Conservation (phyloP, 2,888 invertebrate species). For the Drosophila demipolita region DNA sequence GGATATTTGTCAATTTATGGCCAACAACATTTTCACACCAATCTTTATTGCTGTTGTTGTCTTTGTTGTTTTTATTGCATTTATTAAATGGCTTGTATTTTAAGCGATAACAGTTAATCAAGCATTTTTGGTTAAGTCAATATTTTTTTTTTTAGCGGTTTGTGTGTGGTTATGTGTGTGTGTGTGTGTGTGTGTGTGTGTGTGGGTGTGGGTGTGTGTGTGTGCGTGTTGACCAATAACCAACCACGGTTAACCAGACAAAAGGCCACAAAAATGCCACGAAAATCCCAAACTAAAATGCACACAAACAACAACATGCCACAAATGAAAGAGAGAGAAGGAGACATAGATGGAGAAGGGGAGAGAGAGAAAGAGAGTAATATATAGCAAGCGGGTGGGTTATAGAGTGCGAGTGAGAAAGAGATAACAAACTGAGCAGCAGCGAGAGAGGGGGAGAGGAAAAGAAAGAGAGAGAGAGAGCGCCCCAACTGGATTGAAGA, state of each 20-base stretch:
- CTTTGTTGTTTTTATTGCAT: conserved; percentile 38
- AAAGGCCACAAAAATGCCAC: conserved; percentile 84
- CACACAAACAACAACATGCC: conserved; percentile 68
- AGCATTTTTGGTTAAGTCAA: conserved; percentile 80
- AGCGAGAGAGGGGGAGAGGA: conserved; percentile 11
- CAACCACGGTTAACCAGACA: conserved; percentile 84
- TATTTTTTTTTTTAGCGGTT: conserved; percentile 82
- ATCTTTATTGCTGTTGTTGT: conserved; percentile 30
- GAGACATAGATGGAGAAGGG: not conserved
- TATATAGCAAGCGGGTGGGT: not conserved
- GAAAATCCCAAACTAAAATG: conserved; percentile 84
- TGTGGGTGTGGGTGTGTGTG: conserved; percentile 30
- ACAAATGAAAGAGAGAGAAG: conserved; percentile 2
- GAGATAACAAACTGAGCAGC: conserved; percentile 1
- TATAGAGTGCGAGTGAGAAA: not conserved
- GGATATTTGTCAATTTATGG: conserved; percentile 32
- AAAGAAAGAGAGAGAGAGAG: conserved; percentile 19
- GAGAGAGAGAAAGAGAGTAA: not conserved
- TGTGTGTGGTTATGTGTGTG: conserved; percentile 1
- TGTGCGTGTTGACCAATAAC: conserved; percentile 79
- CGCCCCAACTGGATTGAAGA: conserved; percentile 45
- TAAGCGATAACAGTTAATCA: conserved; percentile 80
- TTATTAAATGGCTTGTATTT: conserved; percentile 65
- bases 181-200: conserved; percentile 8
- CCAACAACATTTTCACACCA: conserved; percentile 21